Percentiles rank a stretch among this genome's conserved stretches.
These are phyloP conservation scores for Eucidaris tribuloides DNA, from an alignment of 35 echinoderm and acorn worm species.

Conservation along the genomic window DNA sequence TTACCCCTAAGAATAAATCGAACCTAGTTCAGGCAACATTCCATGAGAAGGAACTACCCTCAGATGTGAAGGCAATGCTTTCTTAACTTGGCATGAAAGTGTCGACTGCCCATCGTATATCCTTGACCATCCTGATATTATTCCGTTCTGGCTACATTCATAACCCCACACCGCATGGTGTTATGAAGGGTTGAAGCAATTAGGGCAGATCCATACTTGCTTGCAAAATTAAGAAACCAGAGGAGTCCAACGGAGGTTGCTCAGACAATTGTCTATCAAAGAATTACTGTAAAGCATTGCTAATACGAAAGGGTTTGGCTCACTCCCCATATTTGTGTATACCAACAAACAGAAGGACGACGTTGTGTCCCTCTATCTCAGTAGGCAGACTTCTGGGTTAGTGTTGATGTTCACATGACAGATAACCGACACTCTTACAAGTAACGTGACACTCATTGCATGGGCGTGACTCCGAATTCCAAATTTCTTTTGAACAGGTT, in stretches of 20 bases:
- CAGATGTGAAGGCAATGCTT: neutral
- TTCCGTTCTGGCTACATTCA: neutral
- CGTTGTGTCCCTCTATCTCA: neutral
- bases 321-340: neutral
- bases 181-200: neutral
- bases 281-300: neutral
- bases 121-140: neutral
- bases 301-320: neutral
- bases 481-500: constrained; percentile 1
- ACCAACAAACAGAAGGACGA: neutral
- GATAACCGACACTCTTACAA: neutral
- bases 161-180: constrained; percentile 1
- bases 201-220: too few relatives aligned
- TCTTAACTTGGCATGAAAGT: neutral
- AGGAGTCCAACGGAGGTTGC: neutral
- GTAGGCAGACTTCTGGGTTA: too few relatives aligned
- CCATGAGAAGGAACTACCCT: neutral
- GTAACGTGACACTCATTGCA: neutral
- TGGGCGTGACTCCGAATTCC: neutral
- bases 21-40: neutral
- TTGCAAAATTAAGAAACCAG: neutral
- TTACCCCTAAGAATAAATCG: neutral
- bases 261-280: neutral
- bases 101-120: neutral
- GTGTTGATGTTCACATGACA: neutral